Conservation (phyloP, 2,888 invertebrate species). For the Tanypteryx hageni region DNA sequence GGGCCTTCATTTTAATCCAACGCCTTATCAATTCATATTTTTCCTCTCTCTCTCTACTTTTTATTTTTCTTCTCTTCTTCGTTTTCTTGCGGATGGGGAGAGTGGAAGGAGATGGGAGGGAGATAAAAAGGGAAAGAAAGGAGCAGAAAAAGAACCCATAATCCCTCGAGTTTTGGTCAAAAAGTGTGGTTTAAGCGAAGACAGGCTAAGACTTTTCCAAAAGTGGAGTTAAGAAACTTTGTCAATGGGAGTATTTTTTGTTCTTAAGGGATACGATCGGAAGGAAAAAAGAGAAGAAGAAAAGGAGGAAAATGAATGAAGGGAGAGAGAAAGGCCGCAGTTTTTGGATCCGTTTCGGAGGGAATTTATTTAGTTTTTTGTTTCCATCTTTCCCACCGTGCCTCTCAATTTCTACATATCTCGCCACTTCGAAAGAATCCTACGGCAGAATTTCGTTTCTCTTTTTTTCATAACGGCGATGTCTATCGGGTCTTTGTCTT, state of each 20-base stretch:
- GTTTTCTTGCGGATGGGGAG: neutral
- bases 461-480: no score
- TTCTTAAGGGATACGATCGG: neutral
- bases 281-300: constrained; percentile 16
- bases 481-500: neutral
- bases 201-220: constrained; percentile 46
- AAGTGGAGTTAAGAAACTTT: constrained; percentile 43
- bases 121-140: neutral
- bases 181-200: constrained; percentile 28
- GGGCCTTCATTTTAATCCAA: neutral
- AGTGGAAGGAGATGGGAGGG: neutral
- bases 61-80: no score
- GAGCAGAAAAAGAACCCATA: neutral
- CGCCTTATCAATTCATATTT: neutral
- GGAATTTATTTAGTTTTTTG: no score
- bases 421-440: no score
- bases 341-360: neutral
- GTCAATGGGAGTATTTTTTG: constrained; percentile 4
- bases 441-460: no score
- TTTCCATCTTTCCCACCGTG: no score
- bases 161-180: neutral
- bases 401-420: no score
- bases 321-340: neutral
- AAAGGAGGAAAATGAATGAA: no score
- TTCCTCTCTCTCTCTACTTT: neutral